These are phyloP conservation scores for Scaptomyza parva DNA, from an alignment of 2,888 invertebrate genomes.

Conservation along the genomic window DNA sequence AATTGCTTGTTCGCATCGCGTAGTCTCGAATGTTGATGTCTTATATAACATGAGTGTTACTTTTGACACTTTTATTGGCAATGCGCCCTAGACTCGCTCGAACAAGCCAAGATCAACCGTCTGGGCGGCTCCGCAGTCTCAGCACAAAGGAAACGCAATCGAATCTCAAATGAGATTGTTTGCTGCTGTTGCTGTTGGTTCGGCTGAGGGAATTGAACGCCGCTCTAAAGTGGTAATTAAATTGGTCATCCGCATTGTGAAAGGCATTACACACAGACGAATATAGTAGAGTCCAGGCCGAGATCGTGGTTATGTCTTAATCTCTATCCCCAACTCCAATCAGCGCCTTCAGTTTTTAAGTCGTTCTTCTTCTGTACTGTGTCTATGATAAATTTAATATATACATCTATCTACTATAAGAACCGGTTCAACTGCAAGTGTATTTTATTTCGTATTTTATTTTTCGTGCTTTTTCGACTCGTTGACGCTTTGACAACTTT, in stretches of 20 bases:
- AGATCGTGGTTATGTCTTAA: constrained; percentile 66
- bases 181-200: not conserved
- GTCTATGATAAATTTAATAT: constrained; percentile 6
- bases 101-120: not conserved
- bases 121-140: constrained; percentile 18
- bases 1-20: constrained; percentile 51
- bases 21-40: constrained; percentile 64
- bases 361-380: too few species aligned
- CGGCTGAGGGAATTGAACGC: constrained; percentile 57
- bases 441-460: constrained; percentile 16
- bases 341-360: not conserved
- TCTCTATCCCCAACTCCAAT: constrained; percentile 24
- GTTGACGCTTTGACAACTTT: constrained; percentile 62
- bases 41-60: constrained; percentile 79
- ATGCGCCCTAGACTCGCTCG: constrained; percentile 38
- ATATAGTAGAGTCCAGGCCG: too few species aligned
- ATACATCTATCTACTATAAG: constrained; percentile 1
- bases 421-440: constrained; percentile 35
- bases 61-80: constrained; percentile 79
- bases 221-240: constrained; percentile 79
- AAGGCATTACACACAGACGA: constrained; percentile 34
- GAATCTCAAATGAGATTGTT: constrained; percentile 31
- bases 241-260: constrained; percentile 67
- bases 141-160: constrained; percentile 47
- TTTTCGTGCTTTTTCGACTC: constrained; percentile 35